These are phyloP conservation scores for Stegostoma tigrinum DNA, from an alignment of 2,113 vertebrate genomes.

Conservation along the genomic window DNA sequence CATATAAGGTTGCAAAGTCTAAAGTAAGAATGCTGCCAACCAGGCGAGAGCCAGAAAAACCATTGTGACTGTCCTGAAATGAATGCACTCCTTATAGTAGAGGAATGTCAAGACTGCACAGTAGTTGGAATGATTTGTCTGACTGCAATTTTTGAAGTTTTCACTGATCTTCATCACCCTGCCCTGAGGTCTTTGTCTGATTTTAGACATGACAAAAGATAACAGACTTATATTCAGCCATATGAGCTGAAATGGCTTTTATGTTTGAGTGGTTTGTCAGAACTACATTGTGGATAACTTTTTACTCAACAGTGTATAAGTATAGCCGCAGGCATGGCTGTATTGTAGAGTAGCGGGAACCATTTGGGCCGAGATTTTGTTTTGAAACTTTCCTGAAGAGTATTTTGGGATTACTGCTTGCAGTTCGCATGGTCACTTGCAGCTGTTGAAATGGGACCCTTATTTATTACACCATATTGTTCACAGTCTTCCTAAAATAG, in stretches of 20 bases:
- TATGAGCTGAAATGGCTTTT: background rate
- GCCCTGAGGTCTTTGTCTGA: background rate
- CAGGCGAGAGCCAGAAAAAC: background rate
- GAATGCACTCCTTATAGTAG: background rate
- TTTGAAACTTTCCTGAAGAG: background rate
- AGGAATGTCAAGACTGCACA: background rate
- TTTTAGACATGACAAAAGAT: background rate
- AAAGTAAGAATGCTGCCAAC: background rate
- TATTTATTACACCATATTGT: background rate
- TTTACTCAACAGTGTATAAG: background rate
- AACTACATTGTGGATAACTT: background rate
- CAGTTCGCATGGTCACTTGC: background rate
- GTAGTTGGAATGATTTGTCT: background rate
- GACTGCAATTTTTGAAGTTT: background rate
- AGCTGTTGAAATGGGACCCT: conserved; percentile 14
- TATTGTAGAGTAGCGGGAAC: too few relatives aligned
- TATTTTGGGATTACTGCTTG: background rate
- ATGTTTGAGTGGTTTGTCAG: background rate
- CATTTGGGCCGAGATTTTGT: background rate
- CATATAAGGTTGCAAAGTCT: background rate
- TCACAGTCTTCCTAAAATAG: conserved; percentile 18
- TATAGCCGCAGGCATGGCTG: background rate
- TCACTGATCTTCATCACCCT: background rate
- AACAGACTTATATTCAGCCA: background rate
- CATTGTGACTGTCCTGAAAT: background rate